Evolutionary conservation across 2,888 invertebrate genomes (phyloP), one percentile per base, ranked within the genome.

Genomic region (Tetheella fluctuosa): DNA sequence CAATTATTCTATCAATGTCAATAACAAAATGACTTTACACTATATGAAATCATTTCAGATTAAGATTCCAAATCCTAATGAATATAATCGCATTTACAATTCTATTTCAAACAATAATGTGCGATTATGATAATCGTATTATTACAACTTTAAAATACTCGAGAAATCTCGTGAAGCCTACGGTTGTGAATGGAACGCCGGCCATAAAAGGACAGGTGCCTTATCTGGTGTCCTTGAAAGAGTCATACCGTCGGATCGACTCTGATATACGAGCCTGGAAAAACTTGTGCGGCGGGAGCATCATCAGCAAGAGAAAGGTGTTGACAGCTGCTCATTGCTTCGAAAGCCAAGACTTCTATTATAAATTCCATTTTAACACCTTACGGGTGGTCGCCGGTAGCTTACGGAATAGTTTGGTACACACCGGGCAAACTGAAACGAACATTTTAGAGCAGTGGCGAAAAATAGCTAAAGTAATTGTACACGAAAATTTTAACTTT

Each of bases 271-370:
- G 54, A 0, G 23, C 81, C 0, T 90, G 89, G 89, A 68, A 58
- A 0, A 87, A 84, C 54, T 39, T 89, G 0, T 91, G 90, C 20
- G 89, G 90, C 0, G 90, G 86, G 0, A 86, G 81, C 59, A 91
- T 90, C 3, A 85, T 91, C 12, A 59, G 72, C 5, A n/a, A 56
- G 0, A 5, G 4, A 0, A 80, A 70, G 20, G 83, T 90, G 0
- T 56, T 90, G 0, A 83, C 90, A 1, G 90, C 90, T 0, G 90
- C 89, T 0, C 90, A 91, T 53, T 90, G 90, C 68, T 91, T 91
- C 64, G 90, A 90, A 72, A 60, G 53, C 0, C 65, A 81, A 8
- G n/a, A 79, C 15, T 89, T 83, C 64, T 79, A 63, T 54, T 85
- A 79, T 62, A 59, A 62, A 0, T 73, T 65, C 34, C 57, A 80